phyloP scores from a whole-genome alignment of 2,113 vertebrate genomes.

The Dunckerocampus dactyliophorus region DNA sequence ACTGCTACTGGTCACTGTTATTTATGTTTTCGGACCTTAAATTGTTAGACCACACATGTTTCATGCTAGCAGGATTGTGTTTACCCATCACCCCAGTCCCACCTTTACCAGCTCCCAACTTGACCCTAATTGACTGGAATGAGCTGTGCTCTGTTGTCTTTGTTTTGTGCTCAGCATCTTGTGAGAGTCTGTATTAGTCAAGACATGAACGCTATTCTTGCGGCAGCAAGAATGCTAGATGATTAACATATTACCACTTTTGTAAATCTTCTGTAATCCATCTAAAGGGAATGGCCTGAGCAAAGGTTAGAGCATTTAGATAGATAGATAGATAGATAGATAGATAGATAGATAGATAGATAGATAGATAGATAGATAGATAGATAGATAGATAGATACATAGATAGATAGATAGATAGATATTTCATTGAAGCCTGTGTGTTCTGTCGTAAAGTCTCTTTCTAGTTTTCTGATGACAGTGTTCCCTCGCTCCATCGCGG shows the following conservation, averaged over 20 bases:
- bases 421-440: no score
- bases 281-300: no score
- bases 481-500: no score
- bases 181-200: slow-evolving; percentile 26
- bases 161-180: slow-evolving; percentile 25
- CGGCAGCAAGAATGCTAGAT: slow-evolving; percentile 24
- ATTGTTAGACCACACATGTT: slow-evolving; percentile 33
- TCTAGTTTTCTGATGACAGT: no score
- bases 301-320: no score
- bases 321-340: no score
- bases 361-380: no score
- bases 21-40: background rate
- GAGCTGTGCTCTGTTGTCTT: slow-evolving; percentile 49
- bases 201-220: slow-evolving; percentile 18
- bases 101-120: slow-evolving; percentile 35
- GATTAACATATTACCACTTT: slow-evolving; percentile 26
- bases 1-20: no score
- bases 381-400: no score
- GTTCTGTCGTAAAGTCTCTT: no score
- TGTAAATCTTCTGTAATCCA: background rate
- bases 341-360: no score
- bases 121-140: slow-evolving; percentile 73
- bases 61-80: slow-evolving; percentile 40
- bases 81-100: slow-evolving; percentile 21
- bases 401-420: no score